These are phyloP conservation scores for Silurus asotus DNA, from an alignment of 2,113 vertebrate genomes.

Conservation along the genomic window DNA sequence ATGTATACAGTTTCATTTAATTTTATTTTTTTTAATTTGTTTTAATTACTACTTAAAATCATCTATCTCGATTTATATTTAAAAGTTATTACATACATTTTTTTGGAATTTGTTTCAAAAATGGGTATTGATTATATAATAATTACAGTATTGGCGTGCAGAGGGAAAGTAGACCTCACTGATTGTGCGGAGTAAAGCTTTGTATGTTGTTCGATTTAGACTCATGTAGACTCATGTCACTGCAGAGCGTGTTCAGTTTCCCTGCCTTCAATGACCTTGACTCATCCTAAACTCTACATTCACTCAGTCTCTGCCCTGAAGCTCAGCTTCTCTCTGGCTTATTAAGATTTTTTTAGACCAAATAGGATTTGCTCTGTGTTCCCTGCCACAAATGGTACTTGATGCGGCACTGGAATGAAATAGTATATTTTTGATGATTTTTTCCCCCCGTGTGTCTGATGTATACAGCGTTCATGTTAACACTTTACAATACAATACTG, in stretches of 20 bases:
- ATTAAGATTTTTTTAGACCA: not conserved
- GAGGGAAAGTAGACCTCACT: not conserved
- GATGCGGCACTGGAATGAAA: conserved; percentile 47
- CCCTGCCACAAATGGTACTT: conserved; percentile 58
- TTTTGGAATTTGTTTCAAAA: not conserved
- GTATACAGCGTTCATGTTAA: conserved; percentile 8
- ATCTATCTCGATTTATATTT: not conserved
- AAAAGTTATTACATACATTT: not conserved
- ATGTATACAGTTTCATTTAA: not conserved
- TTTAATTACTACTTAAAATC: not conserved
- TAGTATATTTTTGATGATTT: conserved; percentile 19
- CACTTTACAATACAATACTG: not conserved
- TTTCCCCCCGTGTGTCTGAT: conserved; percentile 37
- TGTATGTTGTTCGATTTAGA: not conserved
- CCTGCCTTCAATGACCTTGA: conserved; percentile 50
- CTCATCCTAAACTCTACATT: conserved; percentile 40
- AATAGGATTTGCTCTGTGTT: conserved; percentile 26
- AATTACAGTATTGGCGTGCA: conserved; percentile 1
- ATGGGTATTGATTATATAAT: not conserved
- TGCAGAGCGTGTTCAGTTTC: conserved; percentile 4
- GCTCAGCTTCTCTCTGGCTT: conserved; percentile 21
- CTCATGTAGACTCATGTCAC: not conserved
- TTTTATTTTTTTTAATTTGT: not conserved
- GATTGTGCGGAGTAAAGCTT: not conserved
- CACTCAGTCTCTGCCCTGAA: conserved; percentile 17